phyloP scores from a whole-genome alignment of 2,888 invertebrate genomes.

The Podabrus alpinus region DNA sequence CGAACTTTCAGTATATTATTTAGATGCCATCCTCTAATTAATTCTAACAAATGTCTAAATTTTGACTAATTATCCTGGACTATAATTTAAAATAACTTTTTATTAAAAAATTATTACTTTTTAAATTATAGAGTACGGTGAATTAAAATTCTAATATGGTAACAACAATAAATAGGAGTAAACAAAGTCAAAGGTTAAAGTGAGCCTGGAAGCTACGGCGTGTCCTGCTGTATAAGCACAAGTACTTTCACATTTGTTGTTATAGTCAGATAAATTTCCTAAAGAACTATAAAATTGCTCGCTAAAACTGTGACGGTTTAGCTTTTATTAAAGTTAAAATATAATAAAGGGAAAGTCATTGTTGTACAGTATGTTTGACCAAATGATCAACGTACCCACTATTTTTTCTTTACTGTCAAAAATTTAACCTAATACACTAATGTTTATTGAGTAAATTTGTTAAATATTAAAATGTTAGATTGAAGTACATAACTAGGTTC shows the following conservation, averaged over 20 bases:
- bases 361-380: not conserved
- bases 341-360: not conserved
- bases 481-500: too few species aligned
- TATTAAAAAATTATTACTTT: not conserved
- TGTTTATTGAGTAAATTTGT: too few species aligned
- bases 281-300: not conserved
- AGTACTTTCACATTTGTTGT: conserved; percentile 38
- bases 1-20: not conserved
- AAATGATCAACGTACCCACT: not conserved
- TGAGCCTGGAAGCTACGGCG: conserved; percentile 46
- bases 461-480: too few species aligned
- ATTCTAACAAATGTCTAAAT: not conserved
- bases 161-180: conserved; percentile 22
- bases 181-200: conserved; percentile 44
- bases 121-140: not conserved
- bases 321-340: not conserved
- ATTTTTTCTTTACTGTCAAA: too few species aligned
- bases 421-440: too few species aligned
- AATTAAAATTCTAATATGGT: not conserved
- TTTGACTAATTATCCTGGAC: not conserved
- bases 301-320: not conserved
- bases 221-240: conserved; percentile 38
- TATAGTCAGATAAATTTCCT: not conserved
- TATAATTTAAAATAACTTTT: not conserved
- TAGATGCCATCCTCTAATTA: not conserved